Base-by-base conservation (phyloP, 2,888 invertebrate species). In the Bellardia pandia region DNA sequence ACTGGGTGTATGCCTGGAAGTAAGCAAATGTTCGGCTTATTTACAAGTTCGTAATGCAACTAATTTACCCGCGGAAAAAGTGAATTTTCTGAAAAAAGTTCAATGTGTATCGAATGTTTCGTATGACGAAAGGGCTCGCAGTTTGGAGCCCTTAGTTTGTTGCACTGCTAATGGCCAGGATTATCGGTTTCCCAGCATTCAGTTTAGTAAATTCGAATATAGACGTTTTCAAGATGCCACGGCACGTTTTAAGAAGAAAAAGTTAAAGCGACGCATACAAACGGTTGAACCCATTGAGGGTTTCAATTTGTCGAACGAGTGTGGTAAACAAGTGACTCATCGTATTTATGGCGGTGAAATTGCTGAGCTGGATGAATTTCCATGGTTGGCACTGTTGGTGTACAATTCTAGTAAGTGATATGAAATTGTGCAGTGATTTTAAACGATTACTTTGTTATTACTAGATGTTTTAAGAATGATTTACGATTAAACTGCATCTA, bases 331-430 rank as follows among this genome's bases (percentile, higher is more conserved):
- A 53, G 94, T 94, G 69, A 94, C 94, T n/a, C 94, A 96, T 91
- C 94, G 95, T 71, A 95, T 96, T 71, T 95, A 94, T 88, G 95
- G 95, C 68, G 96, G 96, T 11, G 94, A 94, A 79, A 93, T 95
- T 64, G 95, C 96, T 0, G 95, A 95, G n/a, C 90, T 95, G 6
- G 95, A 95, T 80, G 96, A 96, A 90, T 95, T 95, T 91, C 95
- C 95, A 0, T 96, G 96, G 96, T 94, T 95, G 94, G 95, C 94
- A 0, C 89, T 95, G 33, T 88, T 95, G 75, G 95, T 95, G 76
- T 96, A 96, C 88, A 93, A 94, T 48, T 94, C 94, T 87, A 91
- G 95, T 95, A 90, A 91, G 92, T 91, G 7, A 13, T 45, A 13
- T 11, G 9, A 51, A 14, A n/a, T 58, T 51, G 66, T 42, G 68